Percentiles rank a stretch among this genome's conserved stretches.
Evolutionary conservation across 2,888 invertebrate species (phyloP).

Genomic region (Watsonalla binaria): DNA sequence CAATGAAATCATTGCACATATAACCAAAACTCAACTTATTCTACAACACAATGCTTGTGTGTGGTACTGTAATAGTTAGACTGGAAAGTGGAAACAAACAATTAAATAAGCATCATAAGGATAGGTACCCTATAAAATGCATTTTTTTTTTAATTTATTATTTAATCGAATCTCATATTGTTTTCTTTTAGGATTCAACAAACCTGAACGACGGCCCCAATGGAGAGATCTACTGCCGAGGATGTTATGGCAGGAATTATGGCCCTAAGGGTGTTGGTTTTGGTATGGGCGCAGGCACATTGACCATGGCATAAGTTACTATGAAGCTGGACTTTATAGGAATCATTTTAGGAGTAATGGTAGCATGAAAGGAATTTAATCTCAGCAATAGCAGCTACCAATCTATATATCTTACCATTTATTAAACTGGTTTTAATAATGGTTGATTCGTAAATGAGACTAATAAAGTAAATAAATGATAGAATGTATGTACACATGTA

Average conservation of each 20-base stretch:
- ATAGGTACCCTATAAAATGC: too few relatives aligned
- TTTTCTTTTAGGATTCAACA: slow-evolving; percentile 85
- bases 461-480: slow-evolving; percentile 49
- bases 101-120: too few relatives aligned
- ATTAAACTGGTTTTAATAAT: slow-evolving; percentile 78
- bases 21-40: too few relatives aligned
- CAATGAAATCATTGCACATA: too few relatives aligned
- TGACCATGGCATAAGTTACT: slow-evolving; percentile 88
- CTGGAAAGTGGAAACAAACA: too few relatives aligned
- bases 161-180: not conserved
- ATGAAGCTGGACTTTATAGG: slow-evolving; percentile 73
- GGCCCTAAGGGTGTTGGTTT: slow-evolving; percentile 94
- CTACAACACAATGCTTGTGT: too few relatives aligned
- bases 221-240: slow-evolving; percentile 95
- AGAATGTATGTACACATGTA: slow-evolving; percentile 45
- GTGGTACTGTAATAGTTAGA: too few relatives aligned
- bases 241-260: slow-evolving; percentile 92
- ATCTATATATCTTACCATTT: slow-evolving; percentile 65
- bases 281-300: slow-evolving; percentile 93
- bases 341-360: slow-evolving; percentile 44
- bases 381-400: slow-evolving; percentile 55
- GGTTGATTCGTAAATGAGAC: slow-evolving; percentile 72
- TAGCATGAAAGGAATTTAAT: slow-evolving; percentile 70
- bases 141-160: too few relatives aligned
- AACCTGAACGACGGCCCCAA: slow-evolving; percentile 95